A percentile compares a stretch with the other conserved stretches of the same genome.
Evolutionary conservation across 2,797 vertebrate genomes (phyloP).

Genomic region (Melanotaenia maccullochi): DNA sequence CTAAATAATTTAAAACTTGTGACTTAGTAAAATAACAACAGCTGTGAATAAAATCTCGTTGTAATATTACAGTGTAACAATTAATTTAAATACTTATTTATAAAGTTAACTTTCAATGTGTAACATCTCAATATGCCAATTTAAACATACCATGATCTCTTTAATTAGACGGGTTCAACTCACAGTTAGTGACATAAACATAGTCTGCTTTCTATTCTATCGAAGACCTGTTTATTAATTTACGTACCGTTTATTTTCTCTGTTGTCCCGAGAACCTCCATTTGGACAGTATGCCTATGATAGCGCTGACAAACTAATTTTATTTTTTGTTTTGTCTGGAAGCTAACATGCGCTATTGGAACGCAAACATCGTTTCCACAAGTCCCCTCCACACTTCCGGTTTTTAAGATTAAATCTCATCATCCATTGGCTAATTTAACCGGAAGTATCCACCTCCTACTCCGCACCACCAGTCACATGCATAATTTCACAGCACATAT

Average conservation of each 20-base stretch:
- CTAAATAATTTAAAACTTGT: neutral
- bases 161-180: conserved; percentile 60
- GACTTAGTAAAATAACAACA: neutral
- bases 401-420: conserved; percentile 62
- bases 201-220: neutral
- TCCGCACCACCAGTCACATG: conserved; percentile 72
- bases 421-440: neutral
- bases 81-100: neutral
- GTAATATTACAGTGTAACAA: accelerated
- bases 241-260: conserved; percentile 61
- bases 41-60: accelerated
- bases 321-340: conserved; percentile 17
- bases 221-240: neutral
- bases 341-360: conserved; percentile 69
- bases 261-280: conserved; percentile 42
- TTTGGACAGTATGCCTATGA: neutral
- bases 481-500: conserved; percentile 29
- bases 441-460: neutral
- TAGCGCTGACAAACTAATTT: neutral
- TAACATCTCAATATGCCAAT: neutral
- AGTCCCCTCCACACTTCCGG: conserved; percentile 40
- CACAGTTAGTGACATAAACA: conserved; percentile 23
- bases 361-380: conserved; percentile 69
- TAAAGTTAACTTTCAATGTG: accelerated
- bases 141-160: neutral